phyloP scores from a whole-genome alignment of 2,888 invertebrate genomes.

The Imbricaverruca yamaguchii region DNA sequence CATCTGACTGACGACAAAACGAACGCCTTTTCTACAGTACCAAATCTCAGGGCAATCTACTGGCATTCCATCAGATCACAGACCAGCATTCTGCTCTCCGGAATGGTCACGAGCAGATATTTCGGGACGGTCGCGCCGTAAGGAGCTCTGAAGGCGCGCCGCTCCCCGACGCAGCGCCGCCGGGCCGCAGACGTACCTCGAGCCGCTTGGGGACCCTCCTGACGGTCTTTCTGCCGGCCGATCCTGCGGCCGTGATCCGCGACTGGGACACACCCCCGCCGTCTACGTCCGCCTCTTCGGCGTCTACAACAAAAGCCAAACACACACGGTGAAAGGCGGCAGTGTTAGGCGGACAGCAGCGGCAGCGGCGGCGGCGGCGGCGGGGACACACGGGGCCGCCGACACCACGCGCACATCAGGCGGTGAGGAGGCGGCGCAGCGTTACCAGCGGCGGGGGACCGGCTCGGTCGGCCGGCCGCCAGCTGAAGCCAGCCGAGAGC shows the following conservation, averaged over 20 bases:
- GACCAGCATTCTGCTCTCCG: no score
- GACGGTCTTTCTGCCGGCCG: background rate
- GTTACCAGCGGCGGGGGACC: background rate
- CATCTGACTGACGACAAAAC: no score
- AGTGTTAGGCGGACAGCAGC: no score
- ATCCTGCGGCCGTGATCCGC: background rate
- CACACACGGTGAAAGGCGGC: background rate
- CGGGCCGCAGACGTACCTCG: background rate
- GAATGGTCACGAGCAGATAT: no score
- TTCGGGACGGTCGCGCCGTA: no score
- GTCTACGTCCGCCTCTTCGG: background rate
- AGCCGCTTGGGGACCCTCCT: background rate
- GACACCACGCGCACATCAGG: background rate
- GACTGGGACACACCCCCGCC: background rate
- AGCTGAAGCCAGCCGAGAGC: no score
- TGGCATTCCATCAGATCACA: no score
- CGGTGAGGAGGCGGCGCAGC: background rate
- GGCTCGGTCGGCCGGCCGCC: background rate
- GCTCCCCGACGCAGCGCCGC: no score
- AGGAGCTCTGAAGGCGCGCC: no score
- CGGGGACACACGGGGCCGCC: background rate
- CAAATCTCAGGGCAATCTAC: no score
- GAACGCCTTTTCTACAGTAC: no score
- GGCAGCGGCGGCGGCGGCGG: background rate
- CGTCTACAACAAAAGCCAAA: conserved; percentile 9